phyloP scores from a whole-genome alignment of 2,113 vertebrate species.

The Psophia crepitans region DNA sequence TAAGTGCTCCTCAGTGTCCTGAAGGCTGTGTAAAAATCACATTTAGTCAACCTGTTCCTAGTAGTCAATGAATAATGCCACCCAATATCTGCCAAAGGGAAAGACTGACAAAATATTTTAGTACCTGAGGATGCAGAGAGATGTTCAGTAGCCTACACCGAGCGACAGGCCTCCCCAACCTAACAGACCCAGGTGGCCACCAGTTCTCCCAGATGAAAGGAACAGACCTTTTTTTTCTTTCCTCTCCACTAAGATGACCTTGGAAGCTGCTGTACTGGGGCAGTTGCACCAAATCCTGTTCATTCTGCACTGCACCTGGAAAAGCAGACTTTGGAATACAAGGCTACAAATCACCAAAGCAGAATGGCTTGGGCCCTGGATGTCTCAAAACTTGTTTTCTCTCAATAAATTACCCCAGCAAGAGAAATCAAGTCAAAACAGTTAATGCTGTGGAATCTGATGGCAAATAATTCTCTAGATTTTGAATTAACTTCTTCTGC shows the following conservation, averaged over 20 bases:
- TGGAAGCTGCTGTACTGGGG: not conserved
- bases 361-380: not conserved
- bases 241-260: not conserved
- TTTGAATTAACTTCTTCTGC: not conserved
- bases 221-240: not conserved
- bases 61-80: not conserved
- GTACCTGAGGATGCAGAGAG: not conserved
- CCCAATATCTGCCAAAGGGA: not conserved
- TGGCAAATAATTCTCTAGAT: not conserved
- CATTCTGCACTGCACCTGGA: not conserved
- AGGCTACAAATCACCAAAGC: not conserved
- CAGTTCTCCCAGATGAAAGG: not conserved
- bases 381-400: not conserved
- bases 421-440: not conserved
- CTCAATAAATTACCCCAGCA: not conserved
- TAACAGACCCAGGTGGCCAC: not conserved
- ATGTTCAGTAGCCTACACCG: rapidly evolving
- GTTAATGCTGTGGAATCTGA: not conserved
- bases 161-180: not conserved
- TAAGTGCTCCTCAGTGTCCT: not conserved
- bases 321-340: not conserved
- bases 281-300: not conserved
- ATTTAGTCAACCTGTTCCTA: not conserved
- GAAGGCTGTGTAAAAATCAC: not conserved
- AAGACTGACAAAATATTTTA: not conserved